These are phyloP conservation scores for Actinia tenebrosa DNA, from an alignment of 64 coral and sea anemone genomes.

Conservation along the genomic window DNA sequence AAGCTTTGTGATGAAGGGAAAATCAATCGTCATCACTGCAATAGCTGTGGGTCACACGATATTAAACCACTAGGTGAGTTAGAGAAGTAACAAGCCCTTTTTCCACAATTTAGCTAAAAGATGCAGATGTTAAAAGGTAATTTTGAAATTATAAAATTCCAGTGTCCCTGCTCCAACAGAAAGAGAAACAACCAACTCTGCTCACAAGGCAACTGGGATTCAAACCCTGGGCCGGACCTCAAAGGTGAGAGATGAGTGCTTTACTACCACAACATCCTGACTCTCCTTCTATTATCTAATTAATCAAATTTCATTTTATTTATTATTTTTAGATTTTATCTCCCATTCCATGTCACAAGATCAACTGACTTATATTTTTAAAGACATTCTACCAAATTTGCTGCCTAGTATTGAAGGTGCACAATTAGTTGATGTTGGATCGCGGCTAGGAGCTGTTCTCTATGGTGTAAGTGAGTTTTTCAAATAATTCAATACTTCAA, in stretches of 20 bases:
- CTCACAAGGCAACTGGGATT: no score
- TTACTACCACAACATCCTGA: no score
- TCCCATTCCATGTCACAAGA: slow-evolving; percentile 81
- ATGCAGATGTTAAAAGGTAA: no score
- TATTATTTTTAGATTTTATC: slow-evolving; percentile 61
- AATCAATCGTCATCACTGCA: slow-evolving; percentile 73
- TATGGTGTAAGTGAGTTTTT: slow-evolving; percentile 54
- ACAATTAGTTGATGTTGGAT: slow-evolving; percentile 77
- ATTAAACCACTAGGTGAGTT: slow-evolving; percentile 74
- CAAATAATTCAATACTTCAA: not conserved
- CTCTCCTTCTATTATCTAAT: no score
- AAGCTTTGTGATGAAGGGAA: slow-evolving; percentile 57
- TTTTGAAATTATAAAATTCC: no score
- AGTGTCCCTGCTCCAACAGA: no score
- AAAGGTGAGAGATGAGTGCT: no score
- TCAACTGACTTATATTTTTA: slow-evolving; percentile 74
- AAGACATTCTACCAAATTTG: slow-evolving; percentile 50
- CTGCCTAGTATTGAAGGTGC: slow-evolving; percentile 19
- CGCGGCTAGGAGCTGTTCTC: slow-evolving; percentile 75
- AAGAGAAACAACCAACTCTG: no score
- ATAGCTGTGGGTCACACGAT: slow-evolving; percentile 70
- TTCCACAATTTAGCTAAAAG: not conserved
- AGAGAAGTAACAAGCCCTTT: not conserved
- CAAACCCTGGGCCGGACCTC: no score
- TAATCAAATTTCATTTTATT: not conserved